Evolutionary conservation across 2,113 vertebrate species (phyloP), one percentile per base, ranked within the genome.

Genomic region (Zosterops hypoxanthus): DNA sequence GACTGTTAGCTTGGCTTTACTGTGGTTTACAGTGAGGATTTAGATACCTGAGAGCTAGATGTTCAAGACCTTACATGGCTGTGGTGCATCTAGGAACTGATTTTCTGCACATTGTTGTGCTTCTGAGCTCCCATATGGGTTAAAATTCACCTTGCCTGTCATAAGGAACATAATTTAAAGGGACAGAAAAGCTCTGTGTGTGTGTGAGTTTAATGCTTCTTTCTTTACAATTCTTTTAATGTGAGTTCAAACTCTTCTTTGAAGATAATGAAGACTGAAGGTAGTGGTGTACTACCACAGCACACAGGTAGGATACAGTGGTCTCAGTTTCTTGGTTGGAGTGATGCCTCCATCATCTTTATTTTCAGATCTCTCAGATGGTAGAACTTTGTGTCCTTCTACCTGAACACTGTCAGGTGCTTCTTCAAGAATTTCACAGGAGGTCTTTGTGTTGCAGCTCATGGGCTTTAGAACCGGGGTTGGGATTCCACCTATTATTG

Each of bases 361-460:
- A 39, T 75, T 41, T 87, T 47, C 14, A 46, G 39, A 65, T 52
- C 14, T 86, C 28, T 73, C 17, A 22, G 28, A 19, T 1, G 2
- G 10, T 33, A 25, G 23, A 29, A 46, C 16, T 53, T 19, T 34
- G 16, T 31, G 8, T 70, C 15, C 44, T 33, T 9, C 44, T 24
- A 9, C 36, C 33, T n/a, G 70, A 82, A 47, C 20, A 31, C 13
- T 36, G 44, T 57, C 9, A 8, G 29, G 12, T 20, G 49, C 78
- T 22, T 61, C 50, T 44, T 11, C 0, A 1, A 31, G 25, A 53
- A 44, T 63, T 93, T 82, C 52, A 2, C 57, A 79, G 31, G 29
- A 76, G 49, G 33, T 22, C 66, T 76, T 61, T 64, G 39, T 75
- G 34, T 76, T 3, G 1, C 65, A 56, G 41, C 0, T 0, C 23